Conservation (phyloP, 2,113 vertebrate species). For the Thymallus thymallus region DNA sequence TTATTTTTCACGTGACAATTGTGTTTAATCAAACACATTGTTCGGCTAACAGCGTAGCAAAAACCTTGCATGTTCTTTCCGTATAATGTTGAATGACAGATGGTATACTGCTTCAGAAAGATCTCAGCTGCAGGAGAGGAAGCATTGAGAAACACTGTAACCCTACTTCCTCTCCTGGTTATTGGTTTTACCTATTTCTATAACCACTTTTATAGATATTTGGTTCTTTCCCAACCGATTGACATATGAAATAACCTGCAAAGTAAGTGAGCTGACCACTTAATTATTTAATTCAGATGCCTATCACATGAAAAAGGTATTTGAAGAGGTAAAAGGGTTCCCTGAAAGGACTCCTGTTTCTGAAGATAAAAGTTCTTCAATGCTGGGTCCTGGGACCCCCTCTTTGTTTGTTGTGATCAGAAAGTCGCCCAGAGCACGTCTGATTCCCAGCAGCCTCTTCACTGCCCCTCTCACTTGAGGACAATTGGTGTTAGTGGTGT, state of each 20-base stretch:
- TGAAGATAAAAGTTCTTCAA: constrained; percentile 8
- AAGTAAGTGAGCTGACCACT: neutral
- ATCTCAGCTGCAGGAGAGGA: too few species aligned
- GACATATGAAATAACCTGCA: too few species aligned
- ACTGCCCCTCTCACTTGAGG: too few species aligned
- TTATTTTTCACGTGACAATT: neutral
- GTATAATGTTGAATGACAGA: neutral
- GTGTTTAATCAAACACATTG: neutral
- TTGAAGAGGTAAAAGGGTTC: too few species aligned
- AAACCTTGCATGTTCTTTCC: too few species aligned
- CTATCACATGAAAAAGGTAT: neutral
- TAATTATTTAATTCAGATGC: too few species aligned
- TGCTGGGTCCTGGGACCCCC: neutral
- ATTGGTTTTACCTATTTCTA: neutral
- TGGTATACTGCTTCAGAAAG: too few species aligned
- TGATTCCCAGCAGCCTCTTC: constrained; percentile 12
- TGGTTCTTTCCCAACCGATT: neutral
- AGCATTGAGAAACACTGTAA: too few species aligned
- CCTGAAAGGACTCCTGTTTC: neutral
- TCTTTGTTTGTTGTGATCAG: constrained; percentile 47
- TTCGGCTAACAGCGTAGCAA: neutral
- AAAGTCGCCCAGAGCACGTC: constrained; percentile 21
- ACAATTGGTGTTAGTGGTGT: constrained; percentile 20
- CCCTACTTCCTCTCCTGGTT: too few species aligned
- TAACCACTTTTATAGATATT: neutral